phyloP scores from a whole-genome alignment of 64 coral and sea anemone genomes.

The Orbicella faveolata region DNA sequence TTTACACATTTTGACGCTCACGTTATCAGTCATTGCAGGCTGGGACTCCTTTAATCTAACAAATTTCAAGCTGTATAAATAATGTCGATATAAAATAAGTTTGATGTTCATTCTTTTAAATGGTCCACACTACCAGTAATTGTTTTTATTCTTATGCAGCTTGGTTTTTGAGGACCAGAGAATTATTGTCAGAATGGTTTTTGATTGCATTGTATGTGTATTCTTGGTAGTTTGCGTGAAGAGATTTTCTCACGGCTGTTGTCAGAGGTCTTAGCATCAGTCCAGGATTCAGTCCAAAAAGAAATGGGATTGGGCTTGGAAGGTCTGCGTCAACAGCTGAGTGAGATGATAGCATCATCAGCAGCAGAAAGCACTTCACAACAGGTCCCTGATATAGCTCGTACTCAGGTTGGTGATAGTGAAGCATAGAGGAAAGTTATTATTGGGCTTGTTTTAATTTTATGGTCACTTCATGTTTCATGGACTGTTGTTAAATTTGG shows the following conservation, averaged over 20 bases:
- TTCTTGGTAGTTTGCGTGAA: slow-evolving; percentile 43
- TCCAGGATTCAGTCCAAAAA: slow-evolving; percentile 68
- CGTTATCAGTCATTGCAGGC: too few species aligned
- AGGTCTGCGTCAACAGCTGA: slow-evolving; percentile 44
- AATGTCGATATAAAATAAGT: too few species aligned
- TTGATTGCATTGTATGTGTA: not conserved
- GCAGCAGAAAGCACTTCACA: not conserved
- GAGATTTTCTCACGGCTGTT: slow-evolving; percentile 46
- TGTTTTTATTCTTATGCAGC: too few species aligned
- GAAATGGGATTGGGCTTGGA: slow-evolving; percentile 55
- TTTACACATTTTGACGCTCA: too few species aligned
- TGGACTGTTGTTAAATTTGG: not conserved
- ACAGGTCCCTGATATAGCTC: not conserved
- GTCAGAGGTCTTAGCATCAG: slow-evolving; percentile 45
- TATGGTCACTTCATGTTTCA: not conserved
- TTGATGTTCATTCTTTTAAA: too few species aligned
- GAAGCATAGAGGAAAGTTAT: not conserved
- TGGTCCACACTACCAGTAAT: too few species aligned
- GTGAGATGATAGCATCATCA: slow-evolving; percentile 23
- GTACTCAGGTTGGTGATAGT: not conserved
- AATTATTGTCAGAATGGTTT: too few species aligned
- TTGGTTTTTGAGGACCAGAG: too few species aligned
- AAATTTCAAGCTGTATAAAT: too few species aligned
- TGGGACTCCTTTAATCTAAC: too few species aligned
- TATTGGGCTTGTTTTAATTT: not conserved